These are phyloP conservation scores for Mallotus villosus DNA, from an alignment of 2,797 vertebrate genomes.

Conservation along the genomic window DNA sequence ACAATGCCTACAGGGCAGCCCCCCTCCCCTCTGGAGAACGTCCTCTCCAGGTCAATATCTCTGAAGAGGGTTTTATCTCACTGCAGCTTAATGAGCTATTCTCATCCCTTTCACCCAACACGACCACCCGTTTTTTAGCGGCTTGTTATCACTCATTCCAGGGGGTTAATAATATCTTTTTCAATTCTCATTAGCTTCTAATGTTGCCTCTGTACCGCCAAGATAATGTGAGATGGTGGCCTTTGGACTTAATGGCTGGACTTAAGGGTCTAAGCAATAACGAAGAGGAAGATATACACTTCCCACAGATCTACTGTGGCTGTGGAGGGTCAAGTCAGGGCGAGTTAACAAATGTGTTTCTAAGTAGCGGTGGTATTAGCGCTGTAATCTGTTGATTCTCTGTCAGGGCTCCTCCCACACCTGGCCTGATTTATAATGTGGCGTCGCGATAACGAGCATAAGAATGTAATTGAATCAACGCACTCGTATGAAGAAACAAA, in stretches of 20 bases:
- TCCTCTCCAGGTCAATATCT: conserved; percentile 31
- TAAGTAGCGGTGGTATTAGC: neutral
- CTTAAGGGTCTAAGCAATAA: conserved; percentile 4
- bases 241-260: conserved; percentile 12
- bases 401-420: neutral
- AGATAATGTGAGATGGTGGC: conserved; percentile 36
- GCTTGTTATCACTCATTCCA: conserved; percentile 53
- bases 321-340: neutral
- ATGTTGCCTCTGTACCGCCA: conserved; percentile 18
- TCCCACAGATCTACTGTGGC: neutral
- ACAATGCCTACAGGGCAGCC: conserved; percentile 12
- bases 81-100: conserved; percentile 57
- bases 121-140: conserved; percentile 50
- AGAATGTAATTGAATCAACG: no score
- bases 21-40: conserved; percentile 33
- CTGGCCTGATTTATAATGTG: neutral
- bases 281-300: neutral
- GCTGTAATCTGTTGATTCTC: neutral
- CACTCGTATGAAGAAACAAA: no score
- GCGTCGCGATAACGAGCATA: no score
- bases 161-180: conserved; percentile 42
- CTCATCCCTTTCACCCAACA: conserved; percentile 48
- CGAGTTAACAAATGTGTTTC: neutral
- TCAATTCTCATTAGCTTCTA: conserved; percentile 55
- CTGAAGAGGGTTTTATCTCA: conserved; percentile 48